Percentiles rank a stretch among this genome's conserved stretches.
Conservation (phyloP, 2,797 vertebrate genomes). For the Harpagifer antarcticus region DNA sequence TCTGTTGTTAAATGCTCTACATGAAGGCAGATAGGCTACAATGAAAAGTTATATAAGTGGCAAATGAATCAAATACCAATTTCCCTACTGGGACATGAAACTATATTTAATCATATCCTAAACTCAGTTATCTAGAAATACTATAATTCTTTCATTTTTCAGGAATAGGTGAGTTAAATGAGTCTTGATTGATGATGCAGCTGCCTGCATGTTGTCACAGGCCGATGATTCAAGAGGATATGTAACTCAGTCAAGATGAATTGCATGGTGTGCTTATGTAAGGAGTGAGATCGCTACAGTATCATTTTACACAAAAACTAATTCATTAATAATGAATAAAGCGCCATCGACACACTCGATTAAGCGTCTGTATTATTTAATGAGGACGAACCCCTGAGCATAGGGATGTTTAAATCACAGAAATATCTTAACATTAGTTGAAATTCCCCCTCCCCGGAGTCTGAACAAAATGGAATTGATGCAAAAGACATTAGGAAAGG, state of each 20-base stretch:
- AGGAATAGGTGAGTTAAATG: no score
- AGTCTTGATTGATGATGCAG: no score
- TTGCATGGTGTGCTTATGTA: no score
- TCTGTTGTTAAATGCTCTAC: no score
- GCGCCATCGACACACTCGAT: no score
- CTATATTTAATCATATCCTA: no score
- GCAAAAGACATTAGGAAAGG: background rate
- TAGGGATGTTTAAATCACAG: background rate
- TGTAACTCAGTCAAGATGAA: background rate
- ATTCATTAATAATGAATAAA: background rate
- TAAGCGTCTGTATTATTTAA: background rate
- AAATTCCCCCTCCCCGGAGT: background rate
- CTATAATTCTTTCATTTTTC: no score
- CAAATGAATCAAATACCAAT: no score
- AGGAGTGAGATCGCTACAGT: background rate
- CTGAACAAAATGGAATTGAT: background rate
- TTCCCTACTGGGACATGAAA: no score
- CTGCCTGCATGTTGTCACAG: no score
- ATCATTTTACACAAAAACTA: background rate
- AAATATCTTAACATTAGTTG: background rate
- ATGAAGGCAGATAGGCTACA: background rate
- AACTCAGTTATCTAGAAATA: no score
- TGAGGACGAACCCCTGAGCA: background rate
- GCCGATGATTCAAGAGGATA: no score
- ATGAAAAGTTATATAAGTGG: background rate